Base-by-base conservation (phyloP, 2,888 invertebrate genomes). In the Doris montereyensis region DNA sequence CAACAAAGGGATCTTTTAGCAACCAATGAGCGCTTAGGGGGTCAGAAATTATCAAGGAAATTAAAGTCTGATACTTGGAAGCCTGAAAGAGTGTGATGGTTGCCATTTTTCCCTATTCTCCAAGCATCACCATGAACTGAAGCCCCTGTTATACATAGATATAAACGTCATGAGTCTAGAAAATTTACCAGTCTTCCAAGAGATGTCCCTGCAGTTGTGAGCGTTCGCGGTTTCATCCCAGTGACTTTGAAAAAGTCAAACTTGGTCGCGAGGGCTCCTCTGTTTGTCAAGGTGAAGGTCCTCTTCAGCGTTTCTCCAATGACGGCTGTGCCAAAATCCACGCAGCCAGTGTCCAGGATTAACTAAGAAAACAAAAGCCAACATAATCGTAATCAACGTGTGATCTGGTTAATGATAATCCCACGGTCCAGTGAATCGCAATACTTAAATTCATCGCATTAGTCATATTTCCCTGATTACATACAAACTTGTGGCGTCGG, bases 301-400 rank as follows among this genome's bases (percentile, higher is more conserved):
- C 87, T 85, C 77, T 86, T 88, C 65, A 91, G 76, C 0, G 88
- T 89, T 82, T 91, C 91, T 73, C 91, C 91, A 76, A 91, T 91
- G 2, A 91, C 91, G n/a, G 89, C 86, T 0, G 89, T 89, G 10
- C 90, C 91, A 87, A 90, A 91, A 72, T 90, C 88, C 13, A 91
- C 85, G 30, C 77, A 76, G n/a, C 81, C 84, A 3, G 85, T 88
- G 79, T 90, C 90, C 28, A 91, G 87, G 13, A 83, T 85, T 62
- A 91, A 81, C 91, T 91, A 82, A 21, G 84, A 81, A 60, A 1
- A 28, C 34, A 34, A 73, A 52, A 10, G 17, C 17, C 57, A 13
- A 52, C 57, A 10, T 52, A 13, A 52, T 13, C 17, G 17, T 52
- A 52, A 52, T n/a, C n/a, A n/a, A n/a, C n/a, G n/a, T n/a, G n/a